Evolutionary conservation across 2,797 vertebrate genomes (phyloP), one percentile per base, ranked within the genome.

Genomic region (Delichon dasypus): DNA sequence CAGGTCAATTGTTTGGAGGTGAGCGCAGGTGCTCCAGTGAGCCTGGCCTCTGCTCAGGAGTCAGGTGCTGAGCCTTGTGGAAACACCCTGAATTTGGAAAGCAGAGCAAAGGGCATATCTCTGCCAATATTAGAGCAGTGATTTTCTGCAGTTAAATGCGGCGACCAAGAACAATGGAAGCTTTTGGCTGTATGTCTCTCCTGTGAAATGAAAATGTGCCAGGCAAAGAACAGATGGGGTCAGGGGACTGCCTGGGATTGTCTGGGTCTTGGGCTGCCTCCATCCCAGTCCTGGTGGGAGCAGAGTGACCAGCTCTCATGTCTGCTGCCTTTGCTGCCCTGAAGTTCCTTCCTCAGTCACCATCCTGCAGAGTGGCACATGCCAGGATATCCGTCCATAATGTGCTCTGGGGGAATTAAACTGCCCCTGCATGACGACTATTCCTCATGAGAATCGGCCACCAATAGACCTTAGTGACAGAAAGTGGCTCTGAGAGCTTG

Each of bases 341-440:
- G 47, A 16, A 72, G 47, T n/a, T 65, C 14, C 73, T 1, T 2
- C 36, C 38, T 64, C 54, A 6, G 34, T 58, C 21, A 3, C 29
- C 42, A 3, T 71, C 34, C 71, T 40, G 29, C 54, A 5, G 42
- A 66, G 48, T 48, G 40, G 14, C 47, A 10, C 1, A 1, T 32
- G 27, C 62, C 0, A 5, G 36, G 42, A 19, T 8, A 2, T 32
- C 45, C 7, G 3, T 77, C 40, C 0, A 0, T 17, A 17, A 0
- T 16, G 16, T 48, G 38, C 68, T 44, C 3, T 17, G 16, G 8
- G 36, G 47, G 13, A 78, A 34, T 58, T 74, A 1, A 38, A 62
- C 36, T n/a, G 20, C 27, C 10, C 47, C 17, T 67, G 62, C 32
- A 13, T 26, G 36, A 44, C 44, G 32, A 36, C 20, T 50, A 26